Evolutionary conservation across 2,113 vertebrate genomes (phyloP).

Genomic region (Mastomys coucha): DNA sequence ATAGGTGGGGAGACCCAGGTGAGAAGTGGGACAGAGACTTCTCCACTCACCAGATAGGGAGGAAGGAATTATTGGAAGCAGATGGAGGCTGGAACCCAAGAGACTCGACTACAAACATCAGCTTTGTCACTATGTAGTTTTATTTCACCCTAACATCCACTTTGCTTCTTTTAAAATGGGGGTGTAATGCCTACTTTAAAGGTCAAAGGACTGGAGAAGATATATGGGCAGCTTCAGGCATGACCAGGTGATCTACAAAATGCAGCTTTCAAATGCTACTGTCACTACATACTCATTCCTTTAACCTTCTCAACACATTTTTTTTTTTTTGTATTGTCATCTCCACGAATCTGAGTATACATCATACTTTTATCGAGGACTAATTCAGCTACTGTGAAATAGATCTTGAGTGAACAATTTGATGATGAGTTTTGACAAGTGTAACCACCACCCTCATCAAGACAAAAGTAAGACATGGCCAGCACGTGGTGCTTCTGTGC

Average conservation of each 20-base stretch:
- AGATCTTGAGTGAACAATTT: background rate
- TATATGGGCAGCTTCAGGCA: background rate
- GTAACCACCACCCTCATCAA: background rate
- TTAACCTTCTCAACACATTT: background rate
- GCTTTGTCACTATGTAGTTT: background rate
- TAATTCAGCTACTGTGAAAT: slow-evolving; percentile 7
- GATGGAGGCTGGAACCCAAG: background rate
- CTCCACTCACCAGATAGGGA: background rate
- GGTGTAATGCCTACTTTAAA: background rate
- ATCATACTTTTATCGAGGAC: background rate
- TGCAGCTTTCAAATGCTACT: background rate
- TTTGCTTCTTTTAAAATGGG: slow-evolving; percentile 33
- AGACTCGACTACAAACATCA: background rate
- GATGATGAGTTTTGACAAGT: slow-evolving; percentile 39
- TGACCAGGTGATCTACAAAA: background rate
- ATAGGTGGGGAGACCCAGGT: background rate
- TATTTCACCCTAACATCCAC: slow-evolving; percentile 8
- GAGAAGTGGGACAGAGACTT: background rate
- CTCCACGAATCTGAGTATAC: background rate
- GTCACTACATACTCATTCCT: background rate
- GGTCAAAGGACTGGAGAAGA: slow-evolving; percentile 8
- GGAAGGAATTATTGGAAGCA: background rate
- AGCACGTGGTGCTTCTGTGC: background rate
- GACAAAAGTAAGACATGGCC: background rate
- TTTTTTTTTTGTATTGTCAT: slow-evolving; percentile 2